Base-by-base conservation (phyloP, 2,797 vertebrate species). In the Odontamblyopus lacepedii region DNA sequence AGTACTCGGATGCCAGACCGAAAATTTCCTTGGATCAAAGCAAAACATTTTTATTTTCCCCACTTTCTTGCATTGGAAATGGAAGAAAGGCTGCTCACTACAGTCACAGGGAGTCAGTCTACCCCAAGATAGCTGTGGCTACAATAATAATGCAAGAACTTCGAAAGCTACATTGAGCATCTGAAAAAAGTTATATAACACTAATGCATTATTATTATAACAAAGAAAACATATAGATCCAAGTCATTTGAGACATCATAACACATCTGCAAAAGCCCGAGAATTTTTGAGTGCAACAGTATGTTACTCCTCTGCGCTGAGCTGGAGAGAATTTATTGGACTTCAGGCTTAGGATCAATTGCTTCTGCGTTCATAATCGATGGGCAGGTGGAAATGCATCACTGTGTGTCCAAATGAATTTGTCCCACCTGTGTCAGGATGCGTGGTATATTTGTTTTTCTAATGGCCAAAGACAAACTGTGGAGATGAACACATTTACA, bases 331-430 rank as follows among this genome's bases (percentile, higher is more conserved):
- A 66, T 27, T 72, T 75, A 71, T 60, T 32, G 67, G 72, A 26
- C 41, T 30, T 63, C 60, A 53, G 59, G 65, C 66, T 48, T 26
- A 4, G 32, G 67, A 59, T 69, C 35, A 65, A 62, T 64, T 77
- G 41, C 67, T 61, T 76, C 32, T 35, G 60, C 55, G 73, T 35
- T 77, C 63, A 55, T 72, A 57, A 75, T 81, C 74, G 60, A 41
- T 76, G 61, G 23, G 11, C 41, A 56, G 6, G 44, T 16, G 19
- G 48, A 64, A 66, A 55, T 66, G 23, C 74, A 57, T 78, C 63
- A 67, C 6, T 70, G 15, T 41, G 26, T 70, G 27, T 66, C 65
- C 56, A 38, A 73, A 76, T 74, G n/a, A 8, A 38, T 80, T 77
- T 73, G 62, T 73, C 66, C 75, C 11, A 8, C 48, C 51, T 66